Evolutionary conservation across 2,797 vertebrate genomes (phyloP).

Genomic region (Momotus momota): DNA sequence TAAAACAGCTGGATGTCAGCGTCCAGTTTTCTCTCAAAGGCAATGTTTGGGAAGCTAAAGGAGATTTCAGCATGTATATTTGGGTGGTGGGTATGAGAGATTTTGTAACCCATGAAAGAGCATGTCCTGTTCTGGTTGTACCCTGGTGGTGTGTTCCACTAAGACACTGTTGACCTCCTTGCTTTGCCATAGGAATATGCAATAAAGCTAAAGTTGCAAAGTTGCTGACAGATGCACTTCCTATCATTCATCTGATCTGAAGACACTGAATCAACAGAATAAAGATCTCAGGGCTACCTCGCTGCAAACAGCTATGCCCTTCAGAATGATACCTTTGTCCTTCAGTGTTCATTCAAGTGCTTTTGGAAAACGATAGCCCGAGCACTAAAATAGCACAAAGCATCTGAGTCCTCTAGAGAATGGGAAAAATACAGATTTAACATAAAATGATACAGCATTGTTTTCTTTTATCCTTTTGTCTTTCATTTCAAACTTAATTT

Average conservation of each 20-base stretch:
- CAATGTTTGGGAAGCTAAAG: background rate
- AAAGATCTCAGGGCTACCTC: background rate
- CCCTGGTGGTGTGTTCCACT: background rate
- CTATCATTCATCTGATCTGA: slow-evolving; percentile 10
- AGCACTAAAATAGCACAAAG: slow-evolving; percentile 57
- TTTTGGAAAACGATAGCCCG: slow-evolving; percentile 50
- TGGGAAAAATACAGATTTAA: background rate
- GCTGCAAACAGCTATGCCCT: background rate
- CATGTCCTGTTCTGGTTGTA: background rate
- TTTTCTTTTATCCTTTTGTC: background rate
- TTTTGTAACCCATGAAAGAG: background rate
- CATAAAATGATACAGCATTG: background rate
- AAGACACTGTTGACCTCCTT: background rate
- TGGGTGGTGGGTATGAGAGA: background rate
- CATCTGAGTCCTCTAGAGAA: background rate
- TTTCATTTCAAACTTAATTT: background rate
- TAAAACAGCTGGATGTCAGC: background rate
- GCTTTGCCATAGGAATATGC: background rate
- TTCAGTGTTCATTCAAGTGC: slow-evolving; percentile 42
- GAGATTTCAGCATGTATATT: background rate
- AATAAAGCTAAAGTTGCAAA: background rate
- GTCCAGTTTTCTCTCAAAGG: background rate
- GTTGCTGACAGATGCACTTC: slow-evolving; percentile 38
- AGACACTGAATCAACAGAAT: slow-evolving; percentile 73
- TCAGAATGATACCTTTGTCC: slow-evolving; percentile 67